phyloP scores from a whole-genome alignment of 2,113 vertebrate genomes.

The Nycticorax nycticorax region DNA sequence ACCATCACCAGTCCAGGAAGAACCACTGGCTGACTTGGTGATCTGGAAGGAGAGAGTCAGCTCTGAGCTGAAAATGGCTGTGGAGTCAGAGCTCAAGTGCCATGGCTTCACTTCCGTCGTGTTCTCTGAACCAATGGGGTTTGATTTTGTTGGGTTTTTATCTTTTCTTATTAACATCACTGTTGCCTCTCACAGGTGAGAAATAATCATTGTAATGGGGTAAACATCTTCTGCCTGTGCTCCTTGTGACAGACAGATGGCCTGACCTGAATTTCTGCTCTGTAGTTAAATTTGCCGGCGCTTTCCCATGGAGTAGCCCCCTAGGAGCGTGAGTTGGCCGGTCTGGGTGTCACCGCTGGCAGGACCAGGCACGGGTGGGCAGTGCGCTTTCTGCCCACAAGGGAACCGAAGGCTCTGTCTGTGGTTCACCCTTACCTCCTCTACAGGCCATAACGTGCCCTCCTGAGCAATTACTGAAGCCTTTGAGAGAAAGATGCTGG shows the following conservation, averaged over 20 bases:
- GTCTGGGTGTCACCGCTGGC: neutral
- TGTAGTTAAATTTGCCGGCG: neutral
- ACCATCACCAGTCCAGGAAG: neutral
- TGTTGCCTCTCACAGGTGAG: neutral
- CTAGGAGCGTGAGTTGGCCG: neutral
- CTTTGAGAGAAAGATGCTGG: neutral
- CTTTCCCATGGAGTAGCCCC: neutral
- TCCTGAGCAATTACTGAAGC: neutral
- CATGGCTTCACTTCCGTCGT: neutral
- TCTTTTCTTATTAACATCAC: neutral
- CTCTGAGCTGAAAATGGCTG: neutral
- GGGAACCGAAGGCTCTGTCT: neutral
- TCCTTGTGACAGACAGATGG: neutral
- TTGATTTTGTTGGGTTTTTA: neutral
- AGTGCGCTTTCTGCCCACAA: accelerated
- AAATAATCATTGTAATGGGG: neutral
- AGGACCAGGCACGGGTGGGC: neutral
- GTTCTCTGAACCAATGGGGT: neutral
- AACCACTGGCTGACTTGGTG: neutral
- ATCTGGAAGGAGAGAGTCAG: neutral
- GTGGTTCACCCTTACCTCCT: neutral
- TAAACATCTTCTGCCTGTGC: neutral
- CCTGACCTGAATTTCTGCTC: neutral
- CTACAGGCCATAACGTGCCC: neutral
- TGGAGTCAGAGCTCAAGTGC: neutral